Evolutionary conservation across 2,797 vertebrate genomes (phyloP).

Genomic region (Echeneis naucrates): DNA sequence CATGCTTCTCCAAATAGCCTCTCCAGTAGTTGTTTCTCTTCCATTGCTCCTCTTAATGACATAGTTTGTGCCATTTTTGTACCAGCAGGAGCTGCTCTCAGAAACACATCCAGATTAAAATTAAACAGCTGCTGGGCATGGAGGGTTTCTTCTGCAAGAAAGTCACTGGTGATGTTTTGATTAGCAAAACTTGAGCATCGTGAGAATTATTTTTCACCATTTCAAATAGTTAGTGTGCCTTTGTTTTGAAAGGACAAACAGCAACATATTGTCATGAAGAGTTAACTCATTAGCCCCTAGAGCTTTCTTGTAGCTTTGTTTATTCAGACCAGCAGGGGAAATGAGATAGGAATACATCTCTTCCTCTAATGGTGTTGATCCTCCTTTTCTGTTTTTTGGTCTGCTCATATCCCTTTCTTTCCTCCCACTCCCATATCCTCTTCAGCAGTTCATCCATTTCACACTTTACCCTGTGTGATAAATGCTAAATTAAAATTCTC

Average conservation of each 20-base stretch:
- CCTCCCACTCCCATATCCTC: constrained; percentile 48
- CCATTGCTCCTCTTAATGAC: constrained; percentile 27
- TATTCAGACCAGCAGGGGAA: constrained; percentile 33
- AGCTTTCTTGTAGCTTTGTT: constrained; percentile 39
- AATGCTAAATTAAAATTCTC: constrained; percentile 51
- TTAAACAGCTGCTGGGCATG: constrained; percentile 5
- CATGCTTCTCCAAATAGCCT: constrained; percentile 34
- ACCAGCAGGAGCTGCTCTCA: constrained; percentile 17
- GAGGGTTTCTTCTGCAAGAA: constrained; percentile 1
- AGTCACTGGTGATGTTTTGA: constrained; percentile 21
- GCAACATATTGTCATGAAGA: constrained; percentile 16
- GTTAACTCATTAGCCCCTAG: constrained; percentile 13
- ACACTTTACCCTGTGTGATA: constrained; percentile 41
- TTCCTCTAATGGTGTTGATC: constrained; percentile 44
- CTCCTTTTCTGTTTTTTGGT: constrained; percentile 42
- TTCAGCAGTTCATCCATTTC: constrained; percentile 43
- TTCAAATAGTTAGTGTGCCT: neutral
- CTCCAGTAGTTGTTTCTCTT: constrained; percentile 22
- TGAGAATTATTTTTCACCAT: constrained; percentile 1
- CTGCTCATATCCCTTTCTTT: constrained; percentile 37
- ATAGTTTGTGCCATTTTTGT: constrained; percentile 9
- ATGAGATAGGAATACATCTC: constrained; percentile 27
- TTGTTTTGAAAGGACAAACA: constrained; percentile 14
- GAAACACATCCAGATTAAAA: constrained; percentile 32
- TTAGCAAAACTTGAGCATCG: constrained; percentile 21